Percentiles rank a stretch among this genome's conserved stretches.
phyloP scores from a whole-genome alignment of 23 tunicate genomes.

The Aplidium turbinatum region DNA sequence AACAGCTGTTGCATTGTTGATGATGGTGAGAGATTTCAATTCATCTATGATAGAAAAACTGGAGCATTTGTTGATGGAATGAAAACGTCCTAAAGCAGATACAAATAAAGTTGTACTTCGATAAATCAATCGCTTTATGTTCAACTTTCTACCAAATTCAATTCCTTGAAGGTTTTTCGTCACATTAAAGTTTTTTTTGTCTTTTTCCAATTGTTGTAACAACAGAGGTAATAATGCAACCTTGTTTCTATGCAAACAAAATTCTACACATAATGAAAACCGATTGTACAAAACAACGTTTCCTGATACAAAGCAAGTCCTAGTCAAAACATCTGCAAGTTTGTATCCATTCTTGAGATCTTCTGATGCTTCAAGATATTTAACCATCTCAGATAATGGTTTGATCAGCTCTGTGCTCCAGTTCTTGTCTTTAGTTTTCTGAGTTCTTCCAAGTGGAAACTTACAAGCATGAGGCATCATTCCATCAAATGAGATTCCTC shows the following conservation, averaged over 20 bases:
- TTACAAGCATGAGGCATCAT: slow-evolving; percentile 6
- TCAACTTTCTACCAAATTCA: background rate
- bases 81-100: slow-evolving; percentile 3
- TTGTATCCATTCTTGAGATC: background rate
- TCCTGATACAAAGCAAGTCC: slow-evolving; percentile 35
- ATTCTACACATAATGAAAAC: slow-evolving; percentile 5
- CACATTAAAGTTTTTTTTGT: no score
- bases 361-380: background rate
- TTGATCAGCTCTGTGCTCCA: slow-evolving; percentile 27
- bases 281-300: slow-evolving; percentile 12
- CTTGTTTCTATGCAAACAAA: background rate
- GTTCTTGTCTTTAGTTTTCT: background rate
- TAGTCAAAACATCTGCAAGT: slow-evolving; percentile 20
- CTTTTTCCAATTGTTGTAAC: no score
- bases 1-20: no score
- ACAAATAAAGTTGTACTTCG: slow-evolving; percentile 6
- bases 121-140: slow-evolving; percentile 6
- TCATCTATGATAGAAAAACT: background rate
- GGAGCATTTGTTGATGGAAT: background rate
- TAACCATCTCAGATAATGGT: slow-evolving; percentile 30
- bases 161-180: background rate
- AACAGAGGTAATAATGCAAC: no score
- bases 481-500: slow-evolving; percentile 19
- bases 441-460: slow-evolving; percentile 17
- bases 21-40: no score